Evolutionary conservation across 2,113 vertebrate species (phyloP).

Genomic region (Turdus rufiventris): DNA sequence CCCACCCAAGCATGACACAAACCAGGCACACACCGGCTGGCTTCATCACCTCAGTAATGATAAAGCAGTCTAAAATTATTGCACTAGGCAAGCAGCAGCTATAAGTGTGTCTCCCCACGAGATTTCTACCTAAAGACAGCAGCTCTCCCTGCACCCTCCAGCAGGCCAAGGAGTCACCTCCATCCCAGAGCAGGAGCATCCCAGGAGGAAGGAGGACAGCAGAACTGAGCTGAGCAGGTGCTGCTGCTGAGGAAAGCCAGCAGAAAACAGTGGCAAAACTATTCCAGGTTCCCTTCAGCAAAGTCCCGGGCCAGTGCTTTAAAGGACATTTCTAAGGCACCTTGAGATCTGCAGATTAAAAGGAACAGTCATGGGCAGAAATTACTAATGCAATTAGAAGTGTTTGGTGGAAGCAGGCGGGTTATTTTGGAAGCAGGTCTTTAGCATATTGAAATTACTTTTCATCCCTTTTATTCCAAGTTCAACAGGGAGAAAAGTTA

Average conservation of each 20-base stretch:
- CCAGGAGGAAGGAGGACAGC: neutral
- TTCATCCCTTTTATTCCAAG: neutral
- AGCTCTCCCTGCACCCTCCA: neutral
- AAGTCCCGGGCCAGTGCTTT: neutral
- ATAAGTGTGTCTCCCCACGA: neutral
- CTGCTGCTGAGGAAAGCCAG: fast-evolving
- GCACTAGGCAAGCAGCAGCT: neutral
- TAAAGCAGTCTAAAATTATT: neutral
- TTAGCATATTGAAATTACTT: neutral
- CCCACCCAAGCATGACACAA: neutral
- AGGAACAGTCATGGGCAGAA: neutral
- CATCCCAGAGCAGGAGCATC: fast-evolving
- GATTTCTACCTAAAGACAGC: neutral
- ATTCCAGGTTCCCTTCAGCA: neutral
- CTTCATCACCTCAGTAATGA: neutral
- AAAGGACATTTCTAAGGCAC: neutral
- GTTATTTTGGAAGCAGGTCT: neutral
- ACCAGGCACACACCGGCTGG: neutral
- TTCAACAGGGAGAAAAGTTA: neutral
- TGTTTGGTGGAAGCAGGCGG: fast-evolving
- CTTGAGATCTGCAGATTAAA: neutral
- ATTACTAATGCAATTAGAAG: neutral
- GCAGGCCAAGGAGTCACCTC: neutral
- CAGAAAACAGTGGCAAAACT: neutral
- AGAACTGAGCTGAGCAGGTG: neutral